Conservation (phyloP, 2,888 invertebrate species). For the Macroteleia sp. region DNA sequence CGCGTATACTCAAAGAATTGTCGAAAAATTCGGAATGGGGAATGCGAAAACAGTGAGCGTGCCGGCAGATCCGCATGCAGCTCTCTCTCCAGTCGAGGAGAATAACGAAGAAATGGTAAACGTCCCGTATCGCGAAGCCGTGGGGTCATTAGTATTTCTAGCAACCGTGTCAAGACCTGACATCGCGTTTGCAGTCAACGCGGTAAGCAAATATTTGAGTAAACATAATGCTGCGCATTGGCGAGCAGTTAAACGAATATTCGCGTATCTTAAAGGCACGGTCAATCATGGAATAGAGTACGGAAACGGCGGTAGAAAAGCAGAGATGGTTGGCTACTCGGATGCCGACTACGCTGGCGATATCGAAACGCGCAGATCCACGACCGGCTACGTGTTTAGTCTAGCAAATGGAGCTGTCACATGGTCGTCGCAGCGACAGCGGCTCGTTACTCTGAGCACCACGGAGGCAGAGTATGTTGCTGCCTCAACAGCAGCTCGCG, state of each 20-base stretch:
- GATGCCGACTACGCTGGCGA: constrained; percentile 65
- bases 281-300: constrained; percentile 49
- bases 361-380: constrained; percentile 47
- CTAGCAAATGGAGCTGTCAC: constrained; percentile 56
- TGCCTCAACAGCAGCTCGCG: constrained; percentile 14
- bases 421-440: constrained; percentile 51
- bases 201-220: constrained; percentile 51
- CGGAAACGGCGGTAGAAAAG: constrained; percentile 17
- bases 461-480: constrained; percentile 15
- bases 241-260: constrained; percentile 58
- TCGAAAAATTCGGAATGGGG: constrained; percentile 47
- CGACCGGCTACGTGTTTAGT: constrained; percentile 49
- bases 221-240: constrained; percentile 54
- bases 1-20: constrained; percentile 46
- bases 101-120: background rate
- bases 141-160: constrained; percentile 65
- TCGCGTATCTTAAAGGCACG: constrained; percentile 37
- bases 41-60: constrained; percentile 12
- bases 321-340: constrained; percentile 43
- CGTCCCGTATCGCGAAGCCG: constrained; percentile 64
- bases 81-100: constrained; percentile 36
- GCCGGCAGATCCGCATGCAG: constrained; percentile 42
- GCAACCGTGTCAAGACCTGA: constrained; percentile 59
- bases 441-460: constrained; percentile 27
- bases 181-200: constrained; percentile 59